A percentile compares a stretch with the other conserved stretches of the same genome.
These are phyloP conservation scores for Hydrotaea cyrtoneurina DNA, from an alignment of 2,888 invertebrate species.

Conservation along the genomic window DNA sequence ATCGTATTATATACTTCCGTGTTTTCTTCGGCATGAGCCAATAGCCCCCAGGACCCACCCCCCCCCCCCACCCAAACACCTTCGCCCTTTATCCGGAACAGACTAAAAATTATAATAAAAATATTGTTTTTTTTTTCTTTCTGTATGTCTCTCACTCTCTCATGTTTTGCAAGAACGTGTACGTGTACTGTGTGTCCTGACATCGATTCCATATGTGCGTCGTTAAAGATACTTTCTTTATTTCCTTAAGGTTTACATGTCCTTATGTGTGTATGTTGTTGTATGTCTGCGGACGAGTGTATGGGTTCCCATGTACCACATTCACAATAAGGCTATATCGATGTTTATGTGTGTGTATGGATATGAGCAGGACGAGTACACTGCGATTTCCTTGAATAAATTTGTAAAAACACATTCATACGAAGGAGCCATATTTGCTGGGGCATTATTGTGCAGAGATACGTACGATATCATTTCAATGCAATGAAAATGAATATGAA, in stretches of 20 bases:
- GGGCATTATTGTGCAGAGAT: slow-evolving; percentile 26
- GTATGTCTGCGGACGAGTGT: slow-evolving; percentile 1
- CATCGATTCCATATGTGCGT: slow-evolving; percentile 49
- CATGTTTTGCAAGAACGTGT: slow-evolving; percentile 45
- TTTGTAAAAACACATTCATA: slow-evolving; percentile 52
- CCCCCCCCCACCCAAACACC: not conserved
- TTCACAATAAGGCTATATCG: too few species aligned
- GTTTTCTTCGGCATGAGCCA: not conserved
- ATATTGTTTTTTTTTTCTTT: slow-evolving; percentile 42
- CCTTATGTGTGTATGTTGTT: not conserved
- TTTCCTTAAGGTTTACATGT: slow-evolving; percentile 4
- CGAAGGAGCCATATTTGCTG: not conserved
- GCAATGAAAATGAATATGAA: slow-evolving; percentile 63
- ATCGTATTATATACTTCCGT: not conserved
- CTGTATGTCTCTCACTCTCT: not conserved
- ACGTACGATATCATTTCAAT: slow-evolving; percentile 60
- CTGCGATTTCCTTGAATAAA: slow-evolving; percentile 65
- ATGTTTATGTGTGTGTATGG: too few species aligned
- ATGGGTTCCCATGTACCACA: not conserved
- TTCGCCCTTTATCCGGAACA: not conserved
- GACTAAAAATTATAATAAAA: slow-evolving; percentile 56
- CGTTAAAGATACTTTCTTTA: slow-evolving; percentile 26
- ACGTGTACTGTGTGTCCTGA: slow-evolving; percentile 26
- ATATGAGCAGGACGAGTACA: not conserved
- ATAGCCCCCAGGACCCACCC: not conserved